A percentile compares a stretch with the other conserved stretches of the same genome.
Conservation (phyloP, 2,797 vertebrate species). For the Micromesistius poutassou region DNA sequence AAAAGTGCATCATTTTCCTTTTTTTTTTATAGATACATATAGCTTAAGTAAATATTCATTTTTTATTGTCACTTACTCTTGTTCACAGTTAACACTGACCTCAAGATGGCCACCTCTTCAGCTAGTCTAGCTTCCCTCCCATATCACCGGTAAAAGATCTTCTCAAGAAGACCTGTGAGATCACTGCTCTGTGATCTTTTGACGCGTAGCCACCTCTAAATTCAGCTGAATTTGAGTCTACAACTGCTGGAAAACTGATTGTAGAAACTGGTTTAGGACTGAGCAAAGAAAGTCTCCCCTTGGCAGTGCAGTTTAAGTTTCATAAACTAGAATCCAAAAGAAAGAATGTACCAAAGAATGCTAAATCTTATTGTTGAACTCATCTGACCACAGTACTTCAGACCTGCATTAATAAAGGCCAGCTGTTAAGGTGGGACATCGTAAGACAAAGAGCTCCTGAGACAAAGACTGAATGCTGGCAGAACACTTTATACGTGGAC, state of each 20-base stretch:
- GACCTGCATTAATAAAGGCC: constrained; percentile 6
- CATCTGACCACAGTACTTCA: background rate
- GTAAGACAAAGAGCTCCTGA: constrained; percentile 43
- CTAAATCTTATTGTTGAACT: constrained; percentile 1
- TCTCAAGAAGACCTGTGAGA: background rate
- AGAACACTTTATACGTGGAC: background rate
- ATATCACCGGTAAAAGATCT: background rate
- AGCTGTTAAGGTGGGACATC: constrained; percentile 49
- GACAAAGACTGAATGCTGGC: constrained; percentile 27
- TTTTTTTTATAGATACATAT: constrained; percentile 55
- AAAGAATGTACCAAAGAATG: background rate
- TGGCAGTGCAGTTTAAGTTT: background rate
- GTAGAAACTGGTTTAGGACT: background rate
- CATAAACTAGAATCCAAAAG: background rate
- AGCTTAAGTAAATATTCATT: constrained; percentile 22
- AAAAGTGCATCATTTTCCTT: constrained; percentile 82
- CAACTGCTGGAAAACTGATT: background rate
- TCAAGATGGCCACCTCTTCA: background rate
- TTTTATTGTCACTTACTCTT: background rate
- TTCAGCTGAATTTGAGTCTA: background rate
- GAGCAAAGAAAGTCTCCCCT: background rate
- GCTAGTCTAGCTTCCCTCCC: background rate
- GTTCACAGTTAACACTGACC: background rate
- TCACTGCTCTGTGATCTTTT: background rate
- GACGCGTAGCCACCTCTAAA: background rate